A percentile compares a stretch with the other conserved stretches of the same genome.
Evolutionary conservation across 2,888 invertebrate genomes (phyloP).

Genomic region (Entomobrya proxima): DNA sequence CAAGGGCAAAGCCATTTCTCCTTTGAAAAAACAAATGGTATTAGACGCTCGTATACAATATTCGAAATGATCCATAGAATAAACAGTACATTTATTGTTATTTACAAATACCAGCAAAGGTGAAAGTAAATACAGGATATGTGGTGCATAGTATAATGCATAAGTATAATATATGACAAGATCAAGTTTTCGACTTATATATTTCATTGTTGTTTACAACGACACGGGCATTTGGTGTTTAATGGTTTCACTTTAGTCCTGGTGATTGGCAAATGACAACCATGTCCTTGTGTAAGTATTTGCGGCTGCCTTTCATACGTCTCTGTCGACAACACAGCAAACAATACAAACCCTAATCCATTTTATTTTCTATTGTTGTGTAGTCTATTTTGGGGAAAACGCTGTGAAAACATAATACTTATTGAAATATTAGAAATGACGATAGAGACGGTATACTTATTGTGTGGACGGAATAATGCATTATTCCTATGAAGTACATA

Average conservation of each 20-base stretch:
- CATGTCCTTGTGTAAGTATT: constrained; percentile 54
- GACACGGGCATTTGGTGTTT: constrained; percentile 10
- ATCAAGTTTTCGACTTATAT: not conserved
- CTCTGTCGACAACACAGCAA: not conserved
- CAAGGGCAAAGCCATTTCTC: not conserved
- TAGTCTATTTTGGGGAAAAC: not conserved
- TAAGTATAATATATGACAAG: not conserved
- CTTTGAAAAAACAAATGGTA: constrained; percentile 1
- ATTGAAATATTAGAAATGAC: too few species aligned
- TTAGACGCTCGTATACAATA: not conserved
- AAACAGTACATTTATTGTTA: not conserved
- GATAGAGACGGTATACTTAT: too few species aligned
- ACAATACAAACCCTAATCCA: not conserved
- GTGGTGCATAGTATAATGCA: not conserved
- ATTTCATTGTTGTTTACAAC: not conserved
- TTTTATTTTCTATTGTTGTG: constrained; percentile 1
- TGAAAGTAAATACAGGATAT: not conserved
- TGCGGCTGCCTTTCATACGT: not conserved
- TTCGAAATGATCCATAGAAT: constrained; percentile 35
- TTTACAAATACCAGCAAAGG: not conserved
- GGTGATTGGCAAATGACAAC: constrained; percentile 55
- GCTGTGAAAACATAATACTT: not conserved
- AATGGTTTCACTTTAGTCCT: constrained; percentile 41
- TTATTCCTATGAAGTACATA: too few species aligned
- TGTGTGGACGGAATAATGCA: too few species aligned